phyloP scores from a whole-genome alignment of 2,797 vertebrate genomes.

The Nyctalus aviator region DNA sequence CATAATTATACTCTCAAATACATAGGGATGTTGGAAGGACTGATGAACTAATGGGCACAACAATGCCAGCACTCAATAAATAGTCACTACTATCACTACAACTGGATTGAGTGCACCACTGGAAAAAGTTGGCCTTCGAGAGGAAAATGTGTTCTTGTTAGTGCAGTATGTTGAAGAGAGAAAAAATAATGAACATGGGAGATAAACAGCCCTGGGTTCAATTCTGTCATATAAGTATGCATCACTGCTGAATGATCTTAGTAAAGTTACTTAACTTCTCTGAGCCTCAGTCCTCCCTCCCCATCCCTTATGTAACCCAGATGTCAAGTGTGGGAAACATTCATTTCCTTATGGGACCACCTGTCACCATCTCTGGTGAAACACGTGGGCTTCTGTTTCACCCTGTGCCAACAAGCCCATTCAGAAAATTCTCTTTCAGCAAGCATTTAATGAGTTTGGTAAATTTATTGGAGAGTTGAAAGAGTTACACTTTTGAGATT shows the following conservation, averaged over 20 bases:
- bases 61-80: not conserved
- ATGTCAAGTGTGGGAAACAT: not conserved
- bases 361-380: not conserved
- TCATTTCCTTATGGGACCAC: not conserved
- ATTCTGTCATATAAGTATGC: not conserved
- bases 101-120: not conserved
- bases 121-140: not conserved
- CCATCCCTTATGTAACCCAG: not conserved
- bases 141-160: not conserved
- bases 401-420: not conserved
- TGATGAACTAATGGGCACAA: not conserved
- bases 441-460: constrained; percentile 1
- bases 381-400: not conserved
- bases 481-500: not conserved
- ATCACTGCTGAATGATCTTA: not conserved
- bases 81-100: not conserved
- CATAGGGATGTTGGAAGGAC: not conserved
- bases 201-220: not conserved
- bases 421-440: constrained; percentile 13
- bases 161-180: not conserved
- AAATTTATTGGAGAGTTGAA: not conserved
- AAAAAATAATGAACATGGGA: not conserved
- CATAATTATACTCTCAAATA: not conserved
- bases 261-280: not conserved
- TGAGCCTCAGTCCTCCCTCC: not conserved